Evolutionary conservation across 1,140 invertebrate genomes (phyloP).

Genomic region (Zaprionus vittiger): DNA sequence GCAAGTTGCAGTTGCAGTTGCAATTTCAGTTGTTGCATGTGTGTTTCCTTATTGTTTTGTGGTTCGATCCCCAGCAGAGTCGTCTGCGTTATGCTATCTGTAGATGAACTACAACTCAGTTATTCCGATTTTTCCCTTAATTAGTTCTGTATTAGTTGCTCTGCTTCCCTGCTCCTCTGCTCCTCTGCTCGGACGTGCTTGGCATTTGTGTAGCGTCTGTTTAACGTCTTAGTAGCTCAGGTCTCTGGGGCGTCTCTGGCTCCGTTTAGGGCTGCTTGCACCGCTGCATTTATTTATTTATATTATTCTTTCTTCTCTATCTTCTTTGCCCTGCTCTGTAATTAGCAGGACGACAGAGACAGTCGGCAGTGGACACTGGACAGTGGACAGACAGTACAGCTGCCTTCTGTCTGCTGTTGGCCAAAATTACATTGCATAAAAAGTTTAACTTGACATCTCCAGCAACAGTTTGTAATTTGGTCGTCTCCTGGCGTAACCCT

Average conservation of each 20-base stretch:
- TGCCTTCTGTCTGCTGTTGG: conserved; percentile 55
- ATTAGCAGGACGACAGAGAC: conserved; percentile 51
- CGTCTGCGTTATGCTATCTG: conserved; percentile 22
- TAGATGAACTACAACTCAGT: conserved; percentile 67
- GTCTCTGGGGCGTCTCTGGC: conserved; percentile 41
- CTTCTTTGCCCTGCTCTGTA: conserved; percentile 68
- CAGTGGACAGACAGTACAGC: conserved; percentile 51
- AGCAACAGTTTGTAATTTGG: conserved; percentile 80
- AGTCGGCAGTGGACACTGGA: conserved; percentile 1
- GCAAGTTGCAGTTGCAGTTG: conserved; percentile 15
- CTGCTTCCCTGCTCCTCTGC: background rate
- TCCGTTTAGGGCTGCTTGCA: conserved; percentile 32
- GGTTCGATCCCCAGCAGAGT: conserved; percentile 24
- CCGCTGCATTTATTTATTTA: conserved; percentile 48
- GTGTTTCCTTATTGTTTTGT: conserved; percentile 57
- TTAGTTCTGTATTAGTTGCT: conserved; percentile 63
- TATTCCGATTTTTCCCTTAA: conserved; percentile 71
- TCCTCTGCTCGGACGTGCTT: conserved; percentile 51
- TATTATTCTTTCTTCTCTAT: conserved; percentile 41
- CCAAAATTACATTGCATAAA: conserved; percentile 67
- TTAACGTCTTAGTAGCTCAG: conserved; percentile 65
- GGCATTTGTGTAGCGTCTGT: conserved; percentile 57
- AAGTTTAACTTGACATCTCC: conserved; percentile 77
- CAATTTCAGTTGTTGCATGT: conserved; percentile 33
- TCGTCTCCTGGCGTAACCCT: conserved; percentile 43